These are phyloP conservation scores for Parapsyche elsis DNA, from an alignment of 1,140 invertebrate genomes.

Conservation along the genomic window DNA sequence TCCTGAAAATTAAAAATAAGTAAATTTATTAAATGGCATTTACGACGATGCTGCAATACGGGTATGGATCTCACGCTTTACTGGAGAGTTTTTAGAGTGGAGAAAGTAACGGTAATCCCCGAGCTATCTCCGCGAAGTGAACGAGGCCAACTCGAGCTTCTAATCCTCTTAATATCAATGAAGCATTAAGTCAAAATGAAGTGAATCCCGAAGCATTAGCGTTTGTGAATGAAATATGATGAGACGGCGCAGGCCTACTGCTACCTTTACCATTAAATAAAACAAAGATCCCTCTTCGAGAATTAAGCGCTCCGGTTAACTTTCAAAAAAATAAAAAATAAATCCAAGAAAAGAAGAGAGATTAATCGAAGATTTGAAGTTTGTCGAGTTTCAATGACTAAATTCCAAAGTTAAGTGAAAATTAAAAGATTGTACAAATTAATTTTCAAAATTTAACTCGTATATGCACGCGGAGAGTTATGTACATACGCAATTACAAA, in stretches of 20 bases:
- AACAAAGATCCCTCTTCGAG: neutral
- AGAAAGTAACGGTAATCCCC: conserved; percentile 11
- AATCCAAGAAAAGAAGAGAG: neutral
- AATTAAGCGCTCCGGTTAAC: too few relatives aligned
- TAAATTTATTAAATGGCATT: neutral
- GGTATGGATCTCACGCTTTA: neutral
- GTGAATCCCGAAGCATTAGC: conserved; percentile 27
- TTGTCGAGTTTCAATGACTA: too few relatives aligned
- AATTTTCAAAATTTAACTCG: too few relatives aligned
- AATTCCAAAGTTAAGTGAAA: too few relatives aligned
- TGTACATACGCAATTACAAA: too few relatives aligned
- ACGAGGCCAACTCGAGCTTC: conserved; percentile 20
- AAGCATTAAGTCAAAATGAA: conserved; percentile 20
- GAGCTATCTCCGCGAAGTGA: neutral
- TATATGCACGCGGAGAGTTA: too few relatives aligned
- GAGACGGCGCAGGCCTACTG: conserved; percentile 8
- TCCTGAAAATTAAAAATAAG: neutral
- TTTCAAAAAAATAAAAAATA: neutral
- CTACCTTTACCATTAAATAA: neutral
- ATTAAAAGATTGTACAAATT: too few relatives aligned
- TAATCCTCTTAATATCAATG: conserved; percentile 33
- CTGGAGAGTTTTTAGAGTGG: neutral
- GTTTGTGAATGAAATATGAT: conserved; percentile 28
- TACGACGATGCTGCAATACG: neutral
- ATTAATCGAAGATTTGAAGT: neutral